Evolutionary conservation across 92 coral and sea anemone species (phyloP).

Genomic region (Parazoanthus darwini): DNA sequence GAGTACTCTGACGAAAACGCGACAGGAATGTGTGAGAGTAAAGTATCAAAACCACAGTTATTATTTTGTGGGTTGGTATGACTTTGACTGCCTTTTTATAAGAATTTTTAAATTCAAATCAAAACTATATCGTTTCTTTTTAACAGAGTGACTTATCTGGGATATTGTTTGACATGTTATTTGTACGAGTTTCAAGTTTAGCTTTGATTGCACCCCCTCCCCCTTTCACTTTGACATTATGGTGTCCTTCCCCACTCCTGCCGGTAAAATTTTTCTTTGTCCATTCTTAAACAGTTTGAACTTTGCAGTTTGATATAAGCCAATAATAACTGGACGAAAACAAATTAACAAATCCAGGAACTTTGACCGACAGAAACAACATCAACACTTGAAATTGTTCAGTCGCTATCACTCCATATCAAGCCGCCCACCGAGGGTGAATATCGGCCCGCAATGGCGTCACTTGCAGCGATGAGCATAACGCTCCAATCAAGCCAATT

Average conservation of each 20-base stretch:
- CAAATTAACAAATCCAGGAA: not conserved
- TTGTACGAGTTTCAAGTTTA: too few relatives aligned
- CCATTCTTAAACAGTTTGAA: constrained; percentile 1
- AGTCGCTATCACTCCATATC: not conserved
- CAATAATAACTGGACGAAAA: not conserved
- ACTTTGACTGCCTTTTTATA: too few relatives aligned
- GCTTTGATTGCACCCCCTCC: too few relatives aligned
- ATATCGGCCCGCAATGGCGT: not conserved
- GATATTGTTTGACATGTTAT: too few relatives aligned
- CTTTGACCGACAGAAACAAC: constrained; percentile 12
- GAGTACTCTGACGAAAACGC: too few relatives aligned
- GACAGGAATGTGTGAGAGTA: too few relatives aligned
- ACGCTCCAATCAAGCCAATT: not conserved
- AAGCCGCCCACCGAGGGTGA: not conserved
- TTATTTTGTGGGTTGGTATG: too few relatives aligned
- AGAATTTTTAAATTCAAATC: too few relatives aligned
- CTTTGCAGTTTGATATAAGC: not conserved
- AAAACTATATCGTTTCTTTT: too few relatives aligned
- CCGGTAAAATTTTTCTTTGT: not conserved
- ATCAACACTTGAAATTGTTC: constrained; percentile 24
- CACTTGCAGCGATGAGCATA: not conserved
- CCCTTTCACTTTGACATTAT: not conserved
- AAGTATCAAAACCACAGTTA: too few relatives aligned
- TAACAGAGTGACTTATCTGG: too few relatives aligned
- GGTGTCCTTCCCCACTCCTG: not conserved